Percentiles rank a stretch among this genome's conserved stretches.
phyloP scores from a whole-genome alignment of 1,140 invertebrate species.

The Sminthurides bifidus region DNA sequence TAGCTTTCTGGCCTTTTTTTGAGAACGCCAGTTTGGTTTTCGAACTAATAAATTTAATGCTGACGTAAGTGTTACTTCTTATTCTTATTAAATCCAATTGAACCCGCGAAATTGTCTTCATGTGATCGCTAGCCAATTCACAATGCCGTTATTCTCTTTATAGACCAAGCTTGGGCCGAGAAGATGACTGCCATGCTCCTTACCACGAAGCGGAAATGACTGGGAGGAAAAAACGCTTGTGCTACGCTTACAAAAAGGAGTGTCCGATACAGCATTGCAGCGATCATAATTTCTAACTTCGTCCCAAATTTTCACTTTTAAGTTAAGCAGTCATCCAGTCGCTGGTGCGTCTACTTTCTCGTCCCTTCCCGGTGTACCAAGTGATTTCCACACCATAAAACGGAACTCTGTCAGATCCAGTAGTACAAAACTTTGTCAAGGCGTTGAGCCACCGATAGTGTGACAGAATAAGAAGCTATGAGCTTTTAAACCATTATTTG shows the following conservation, averaged over 20 bases:
- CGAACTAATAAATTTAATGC: conserved; percentile 17
- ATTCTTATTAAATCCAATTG: background rate
- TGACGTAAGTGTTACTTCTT: conserved; percentile 12
- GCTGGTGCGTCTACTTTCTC: no score
- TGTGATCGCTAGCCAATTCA: background rate
- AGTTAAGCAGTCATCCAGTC: no score
- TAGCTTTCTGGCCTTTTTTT: background rate
- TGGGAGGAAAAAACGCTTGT: background rate
- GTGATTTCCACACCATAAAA: no score
- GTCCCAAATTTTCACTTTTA: no score
- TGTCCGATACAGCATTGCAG: background rate
- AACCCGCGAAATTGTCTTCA: background rate
- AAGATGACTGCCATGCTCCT: background rate
- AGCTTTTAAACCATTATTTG: no score
- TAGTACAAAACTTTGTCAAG: no score
- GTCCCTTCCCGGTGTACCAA: no score
- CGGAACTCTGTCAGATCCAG: no score
- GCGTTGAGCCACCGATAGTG: no score
- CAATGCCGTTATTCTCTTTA: background rate
- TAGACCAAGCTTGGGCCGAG: background rate
- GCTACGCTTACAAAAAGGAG: background rate
- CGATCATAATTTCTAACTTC: background rate
- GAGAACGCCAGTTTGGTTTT: conserved; percentile 10
- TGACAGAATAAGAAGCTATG: no score
- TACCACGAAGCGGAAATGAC: background rate